A percentile compares a stretch with the other conserved stretches of the same genome.
Conservation (phyloP, 2,113 vertebrate genomes). For the Lagopus muta region DNA sequence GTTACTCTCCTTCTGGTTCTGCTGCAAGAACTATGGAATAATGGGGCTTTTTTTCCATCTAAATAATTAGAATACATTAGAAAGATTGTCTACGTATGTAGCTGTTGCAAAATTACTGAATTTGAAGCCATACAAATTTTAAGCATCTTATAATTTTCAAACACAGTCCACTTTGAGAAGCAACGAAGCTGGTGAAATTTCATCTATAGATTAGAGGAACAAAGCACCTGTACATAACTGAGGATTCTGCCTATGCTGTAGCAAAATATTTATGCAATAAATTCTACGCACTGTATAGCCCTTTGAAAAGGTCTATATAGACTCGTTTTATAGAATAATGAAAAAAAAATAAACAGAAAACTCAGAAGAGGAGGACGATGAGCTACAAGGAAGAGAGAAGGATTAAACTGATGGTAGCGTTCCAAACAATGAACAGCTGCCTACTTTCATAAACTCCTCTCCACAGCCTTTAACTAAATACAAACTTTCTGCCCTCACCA, state of each 20-base stretch:
- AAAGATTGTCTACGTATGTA: not conserved
- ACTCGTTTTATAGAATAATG: not conserved
- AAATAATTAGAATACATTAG: conserved; percentile 21
- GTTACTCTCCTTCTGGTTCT: not conserved
- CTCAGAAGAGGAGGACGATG: not conserved
- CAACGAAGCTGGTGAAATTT: not conserved
- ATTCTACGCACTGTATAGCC: not conserved
- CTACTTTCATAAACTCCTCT: not conserved
- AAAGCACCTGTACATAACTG: not conserved
- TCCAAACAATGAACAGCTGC: not conserved
- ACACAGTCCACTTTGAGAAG: not conserved
- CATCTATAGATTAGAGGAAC: not conserved
- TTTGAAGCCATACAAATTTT: not conserved
- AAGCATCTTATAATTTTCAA: not conserved
- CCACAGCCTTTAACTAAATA: not conserved
- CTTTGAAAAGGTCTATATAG: not conserved
- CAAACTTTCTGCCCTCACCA: not conserved
- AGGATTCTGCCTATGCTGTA: not conserved
- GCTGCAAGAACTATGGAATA: not conserved
- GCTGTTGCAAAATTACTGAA: not conserved
- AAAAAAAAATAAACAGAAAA: not conserved
- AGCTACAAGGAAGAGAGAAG: not conserved
- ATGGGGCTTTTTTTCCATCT: not conserved
- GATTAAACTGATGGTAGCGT: not conserved
- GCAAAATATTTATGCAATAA: not conserved